Evolutionary conservation across 2,113 vertebrate species (phyloP), one percentile per base, ranked within the genome.

Genomic region (Hippocampus comes): DNA sequence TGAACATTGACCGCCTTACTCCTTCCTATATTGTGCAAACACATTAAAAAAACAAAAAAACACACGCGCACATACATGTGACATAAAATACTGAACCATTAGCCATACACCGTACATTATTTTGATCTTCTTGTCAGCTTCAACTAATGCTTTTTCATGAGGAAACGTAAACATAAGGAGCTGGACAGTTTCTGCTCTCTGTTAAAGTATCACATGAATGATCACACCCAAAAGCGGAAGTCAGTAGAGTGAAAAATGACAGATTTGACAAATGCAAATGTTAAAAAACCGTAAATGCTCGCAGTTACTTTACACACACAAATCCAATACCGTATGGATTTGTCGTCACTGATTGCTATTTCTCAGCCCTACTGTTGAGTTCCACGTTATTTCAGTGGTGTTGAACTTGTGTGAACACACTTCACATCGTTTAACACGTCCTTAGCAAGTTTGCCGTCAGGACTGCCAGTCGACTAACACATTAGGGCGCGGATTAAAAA

Each of bases 1-100:
- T 98, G 93, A 98, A 76, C 23, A 51, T 67, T 51, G 43, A 67
- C 38, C 51, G 73, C 23, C 55, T 41, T 69, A 17, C 14, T 4
- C 43, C 43, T 12, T 14, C 5, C 12, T 41, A 5, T 11, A 56
- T 72, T 61, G 5, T 27, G 27, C 66, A 67, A 4, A 72, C 46
- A 68, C 41, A 64, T 38, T 30, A 0, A 38, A 38, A 59, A n/a
- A 4, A 67, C 23, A 63, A n/a, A 63, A n/a, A 71, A 21, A 56
- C 17, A 61, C 6, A 23, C 17, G 66, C 25, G 68, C 15, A 30
- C 25, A 73, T 46, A 51, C 34, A 43, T 7, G 18, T 67, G 17
- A 70, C 69, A 73, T 14, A 12, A n/a, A 55, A 11, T 46, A 15
- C 42, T 8, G 5, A 66, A 59, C 74, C 11, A 68, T 38, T 38